Evolutionary conservation across 1,140 invertebrate genomes (phyloP), one percentile per base, ranked within the genome.

Genomic region (Zaprionus ornatus): DNA sequence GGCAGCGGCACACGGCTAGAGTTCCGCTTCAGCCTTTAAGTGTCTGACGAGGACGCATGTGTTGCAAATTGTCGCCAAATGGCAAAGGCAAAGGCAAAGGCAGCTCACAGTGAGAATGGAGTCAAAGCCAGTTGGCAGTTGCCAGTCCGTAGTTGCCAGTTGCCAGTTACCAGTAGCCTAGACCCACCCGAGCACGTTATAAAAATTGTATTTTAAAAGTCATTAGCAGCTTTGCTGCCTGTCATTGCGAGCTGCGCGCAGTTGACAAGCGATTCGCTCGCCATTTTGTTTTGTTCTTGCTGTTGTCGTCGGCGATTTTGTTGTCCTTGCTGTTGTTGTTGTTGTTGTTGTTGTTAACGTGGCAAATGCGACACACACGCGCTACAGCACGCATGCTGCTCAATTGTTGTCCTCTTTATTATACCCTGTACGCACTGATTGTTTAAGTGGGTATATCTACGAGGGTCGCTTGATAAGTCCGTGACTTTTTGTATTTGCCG

Each of bases 171-270:
- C 40, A 45, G 40, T 45, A 5, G 40, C 15, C 10, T 23, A 50
- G 45, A 23, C 19, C 45, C 17, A 63, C 57, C 55, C 48, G 10
- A 17, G 57, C 77, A 79, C 62, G 73, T 79, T 79, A 67, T 76
- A 79, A 76, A 79, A 79, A 76, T 71, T 76, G 77, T 76, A 79
- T 79, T 77, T 77, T 77, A 73, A 79, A 79, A 79, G 74, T 77
- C 74, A 77, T 79, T 79, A 79, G 77, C 77, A 77, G 74, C 69
- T 79, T 77, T 77, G 55, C 77, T 77, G 56, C 59, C 64, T 77
- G 77, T 79, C 77, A 79, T 72, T 71, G 65, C 19, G 61, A 67
- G 54, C 57, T 27, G 62, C 42, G 57, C 27, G 17, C 27, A 65
- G 55, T 66, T 63, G 45, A 62, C 52, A 67, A 56, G 29, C 67